phyloP scores from a whole-genome alignment of 2,888 invertebrate genomes.

The Diploptera punctata region DNA sequence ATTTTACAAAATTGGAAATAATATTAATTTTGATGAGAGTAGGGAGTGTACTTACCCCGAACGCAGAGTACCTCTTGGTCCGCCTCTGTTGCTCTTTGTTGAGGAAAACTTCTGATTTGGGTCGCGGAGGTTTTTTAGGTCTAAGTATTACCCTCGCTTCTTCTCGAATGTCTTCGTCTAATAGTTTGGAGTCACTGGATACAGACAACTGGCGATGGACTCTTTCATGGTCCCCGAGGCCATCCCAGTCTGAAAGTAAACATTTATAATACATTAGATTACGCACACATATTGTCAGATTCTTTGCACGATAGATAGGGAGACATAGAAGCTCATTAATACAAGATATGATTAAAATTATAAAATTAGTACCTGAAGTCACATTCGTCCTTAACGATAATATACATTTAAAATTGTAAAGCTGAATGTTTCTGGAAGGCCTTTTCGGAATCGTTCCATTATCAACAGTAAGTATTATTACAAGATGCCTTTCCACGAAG shows the following conservation, averaged over 20 bases:
- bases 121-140: constrained; percentile 91
- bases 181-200: constrained; percentile 89
- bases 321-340: too few species aligned
- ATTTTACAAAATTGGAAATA: not conserved
- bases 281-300: too few species aligned
- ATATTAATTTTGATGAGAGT: not conserved
- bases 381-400: too few species aligned
- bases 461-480: too few species aligned
- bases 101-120: constrained; percentile 94
- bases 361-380: too few species aligned
- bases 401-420: too few species aligned
- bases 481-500: too few species aligned
- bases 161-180: constrained; percentile 89
- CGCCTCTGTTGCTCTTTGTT: constrained; percentile 76
- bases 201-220: constrained; percentile 90
- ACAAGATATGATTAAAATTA: too few species aligned
- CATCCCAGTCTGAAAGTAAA: constrained; percentile 84
- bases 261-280: too few species aligned
- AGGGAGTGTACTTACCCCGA: constrained; percentile 87
- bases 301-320: too few species aligned
- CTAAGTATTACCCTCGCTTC: constrained; percentile 88
- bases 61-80: constrained; percentile 94
- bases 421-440: too few species aligned
- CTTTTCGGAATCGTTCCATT: too few species aligned
- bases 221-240: constrained; percentile 76